Percentiles rank a stretch among this genome's conserved stretches.
Evolutionary conservation across 2,888 invertebrate genomes (phyloP).

Genomic region (Epirrita christyi): DNA sequence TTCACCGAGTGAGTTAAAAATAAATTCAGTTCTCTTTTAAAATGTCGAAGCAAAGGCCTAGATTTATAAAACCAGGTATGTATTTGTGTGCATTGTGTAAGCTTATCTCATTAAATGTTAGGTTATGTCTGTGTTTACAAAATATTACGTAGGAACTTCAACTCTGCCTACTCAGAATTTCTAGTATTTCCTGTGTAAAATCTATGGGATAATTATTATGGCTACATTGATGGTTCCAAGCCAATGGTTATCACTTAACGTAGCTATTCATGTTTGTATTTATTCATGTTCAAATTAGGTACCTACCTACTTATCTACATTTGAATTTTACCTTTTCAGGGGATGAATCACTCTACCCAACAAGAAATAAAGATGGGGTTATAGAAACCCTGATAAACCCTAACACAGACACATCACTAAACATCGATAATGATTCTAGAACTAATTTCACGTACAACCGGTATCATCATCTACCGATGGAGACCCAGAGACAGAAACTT

Average conservation of each 20-base stretch:
- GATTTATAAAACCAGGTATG: constrained; percentile 71
- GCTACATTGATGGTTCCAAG: no score
- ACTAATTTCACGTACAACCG: constrained; percentile 94
- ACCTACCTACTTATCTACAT: no score
- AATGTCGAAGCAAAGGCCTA: constrained; percentile 62
- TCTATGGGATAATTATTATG: no score
- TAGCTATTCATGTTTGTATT: no score
- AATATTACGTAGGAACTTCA: constrained; percentile 11
- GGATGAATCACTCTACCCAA: constrained; percentile 65
- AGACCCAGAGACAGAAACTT: constrained; percentile 92
- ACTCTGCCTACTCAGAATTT: no score
- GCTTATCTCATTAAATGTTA: neutral
- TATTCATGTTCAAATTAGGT: no score
- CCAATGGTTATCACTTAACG: no score
- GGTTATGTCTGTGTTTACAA: constrained; percentile 30
- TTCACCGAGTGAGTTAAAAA: neutral
- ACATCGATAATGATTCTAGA: constrained; percentile 84
- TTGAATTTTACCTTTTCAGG: constrained; percentile 41
- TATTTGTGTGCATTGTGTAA: neutral
- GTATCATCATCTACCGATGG: constrained; percentile 91
- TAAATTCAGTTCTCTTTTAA: constrained; percentile 12
- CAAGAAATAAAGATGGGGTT: constrained; percentile 68
- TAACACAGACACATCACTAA: constrained; percentile 66
- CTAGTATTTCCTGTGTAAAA: no score
- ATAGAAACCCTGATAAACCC: constrained; percentile 72